These are phyloP conservation scores for Lathamus discolor DNA, from an alignment of 2,113 vertebrate species.

Conservation along the genomic window DNA sequence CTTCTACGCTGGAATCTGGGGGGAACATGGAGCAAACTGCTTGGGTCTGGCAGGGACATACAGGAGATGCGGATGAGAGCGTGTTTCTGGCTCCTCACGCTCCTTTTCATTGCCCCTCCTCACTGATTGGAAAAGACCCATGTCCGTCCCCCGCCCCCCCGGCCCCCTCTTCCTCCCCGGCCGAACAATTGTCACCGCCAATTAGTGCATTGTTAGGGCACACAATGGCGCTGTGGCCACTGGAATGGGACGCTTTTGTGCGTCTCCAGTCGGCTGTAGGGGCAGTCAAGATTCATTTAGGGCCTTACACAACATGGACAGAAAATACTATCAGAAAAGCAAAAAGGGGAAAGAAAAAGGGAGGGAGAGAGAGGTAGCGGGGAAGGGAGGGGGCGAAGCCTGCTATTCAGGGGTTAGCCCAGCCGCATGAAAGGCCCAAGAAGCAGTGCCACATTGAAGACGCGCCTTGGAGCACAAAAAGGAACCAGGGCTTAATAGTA, in stretches of 20 bases:
- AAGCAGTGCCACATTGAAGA: slow-evolving; percentile 67
- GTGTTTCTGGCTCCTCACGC: neutral
- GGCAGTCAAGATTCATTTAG: slow-evolving; percentile 97
- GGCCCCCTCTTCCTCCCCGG: slow-evolving; percentile 43
- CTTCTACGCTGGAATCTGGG: neutral
- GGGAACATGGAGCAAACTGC: neutral
- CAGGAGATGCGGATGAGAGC: neutral
- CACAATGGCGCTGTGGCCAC: slow-evolving; percentile 94
- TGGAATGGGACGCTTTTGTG: slow-evolving; percentile 87
- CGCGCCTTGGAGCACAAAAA: slow-evolving; percentile 72
- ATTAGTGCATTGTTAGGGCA: slow-evolving; percentile 91
- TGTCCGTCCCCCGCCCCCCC: slow-evolving; percentile 45
- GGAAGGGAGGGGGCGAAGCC: neutral
- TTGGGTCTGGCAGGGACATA: neutral
- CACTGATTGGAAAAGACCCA: slow-evolving; percentile 83
- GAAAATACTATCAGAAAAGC: slow-evolving; percentile 88
- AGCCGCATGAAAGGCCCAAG: slow-evolving; percentile 73
- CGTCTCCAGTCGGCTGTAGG: slow-evolving; percentile 91
- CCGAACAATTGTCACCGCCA: slow-evolving; percentile 87
- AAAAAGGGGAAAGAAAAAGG: slow-evolving; percentile 74
- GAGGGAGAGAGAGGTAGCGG: slow-evolving; percentile 1
- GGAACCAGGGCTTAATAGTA: slow-evolving; percentile 73
- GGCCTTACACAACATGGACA: slow-evolving; percentile 83
- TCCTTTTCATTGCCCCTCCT: slow-evolving; percentile 63
- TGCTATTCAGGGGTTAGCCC: slow-evolving; percentile 74